phyloP scores from a whole-genome alignment of 2,797 vertebrate genomes.

The Ara ararauna region DNA sequence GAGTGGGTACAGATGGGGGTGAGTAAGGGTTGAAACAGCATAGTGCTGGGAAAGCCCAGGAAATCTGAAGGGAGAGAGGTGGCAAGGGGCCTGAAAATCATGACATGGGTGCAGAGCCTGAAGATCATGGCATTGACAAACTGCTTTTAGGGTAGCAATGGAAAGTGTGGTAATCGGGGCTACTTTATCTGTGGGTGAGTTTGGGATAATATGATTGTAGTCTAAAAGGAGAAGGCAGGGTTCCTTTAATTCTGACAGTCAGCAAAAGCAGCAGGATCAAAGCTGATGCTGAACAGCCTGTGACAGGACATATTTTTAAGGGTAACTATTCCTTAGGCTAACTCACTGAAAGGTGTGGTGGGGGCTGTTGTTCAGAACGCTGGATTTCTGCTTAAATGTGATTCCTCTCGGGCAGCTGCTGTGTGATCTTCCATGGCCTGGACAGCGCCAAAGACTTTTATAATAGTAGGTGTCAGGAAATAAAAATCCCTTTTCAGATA shows the following conservation, averaged over 20 bases:
- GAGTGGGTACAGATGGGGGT: rapidly evolving
- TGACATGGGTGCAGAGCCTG: neutral
- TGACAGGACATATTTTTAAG: neutral
- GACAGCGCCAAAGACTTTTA: neutral
- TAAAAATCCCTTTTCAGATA: neutral
- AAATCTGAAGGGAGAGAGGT: neutral
- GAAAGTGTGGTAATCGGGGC: neutral
- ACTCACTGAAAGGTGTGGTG: neutral
- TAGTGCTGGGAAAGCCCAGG: neutral
- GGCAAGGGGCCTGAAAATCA: neutral
- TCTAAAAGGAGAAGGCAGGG: neutral
- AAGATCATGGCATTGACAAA: neutral
- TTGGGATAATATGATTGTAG: neutral
- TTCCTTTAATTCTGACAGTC: neutral
- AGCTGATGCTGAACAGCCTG: neutral
- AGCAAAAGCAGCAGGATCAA: neutral
- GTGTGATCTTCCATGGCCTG: neutral
- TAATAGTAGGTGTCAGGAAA: neutral
- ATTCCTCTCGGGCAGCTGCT: neutral
- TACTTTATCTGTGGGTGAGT: neutral
- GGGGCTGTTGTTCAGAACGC: neutral
- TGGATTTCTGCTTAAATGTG: neutral
- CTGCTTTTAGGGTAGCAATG: neutral
- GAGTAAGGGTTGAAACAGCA: neutral
- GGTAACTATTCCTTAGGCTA: neutral